Conservation (phyloP, 1,140 invertebrate species). For the Heliconius nattereri region DNA sequence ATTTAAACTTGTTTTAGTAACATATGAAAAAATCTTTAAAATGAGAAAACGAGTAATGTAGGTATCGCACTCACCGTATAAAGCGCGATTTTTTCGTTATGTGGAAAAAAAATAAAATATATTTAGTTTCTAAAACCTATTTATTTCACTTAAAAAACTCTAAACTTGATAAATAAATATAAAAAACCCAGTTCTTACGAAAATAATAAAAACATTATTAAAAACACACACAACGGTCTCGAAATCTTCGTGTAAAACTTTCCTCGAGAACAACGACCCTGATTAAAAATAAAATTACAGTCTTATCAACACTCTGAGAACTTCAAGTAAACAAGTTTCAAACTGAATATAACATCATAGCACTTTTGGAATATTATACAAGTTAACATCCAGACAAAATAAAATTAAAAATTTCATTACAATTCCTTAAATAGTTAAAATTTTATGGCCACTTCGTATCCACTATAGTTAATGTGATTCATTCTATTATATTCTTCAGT, state of each 20-base stretch:
- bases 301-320: background rate
- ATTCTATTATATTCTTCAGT: background rate
- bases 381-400: background rate
- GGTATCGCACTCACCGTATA: too few species aligned
- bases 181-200: background rate
- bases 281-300: slow-evolving; percentile 6
- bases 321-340: background rate
- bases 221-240: background rate
- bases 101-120: too few species aligned
- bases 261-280: background rate
- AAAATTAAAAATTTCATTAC: slow-evolving; percentile 9
- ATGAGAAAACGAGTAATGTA: too few species aligned
- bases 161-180: background rate
- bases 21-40: too few species aligned
- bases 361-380: background rate
- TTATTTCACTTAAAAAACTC: background rate
- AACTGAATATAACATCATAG: background rate
- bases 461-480: background rate
- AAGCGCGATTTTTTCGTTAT: too few species aligned
- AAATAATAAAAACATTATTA: background rate
- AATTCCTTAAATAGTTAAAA: background rate
- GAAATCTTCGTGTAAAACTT: background rate
- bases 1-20: too few species aligned
- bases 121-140: too few species aligned
- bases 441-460: background rate